Base-by-base conservation (phyloP, 1,140 invertebrate species). In the Hyposmocoma kahamanoa region DNA sequence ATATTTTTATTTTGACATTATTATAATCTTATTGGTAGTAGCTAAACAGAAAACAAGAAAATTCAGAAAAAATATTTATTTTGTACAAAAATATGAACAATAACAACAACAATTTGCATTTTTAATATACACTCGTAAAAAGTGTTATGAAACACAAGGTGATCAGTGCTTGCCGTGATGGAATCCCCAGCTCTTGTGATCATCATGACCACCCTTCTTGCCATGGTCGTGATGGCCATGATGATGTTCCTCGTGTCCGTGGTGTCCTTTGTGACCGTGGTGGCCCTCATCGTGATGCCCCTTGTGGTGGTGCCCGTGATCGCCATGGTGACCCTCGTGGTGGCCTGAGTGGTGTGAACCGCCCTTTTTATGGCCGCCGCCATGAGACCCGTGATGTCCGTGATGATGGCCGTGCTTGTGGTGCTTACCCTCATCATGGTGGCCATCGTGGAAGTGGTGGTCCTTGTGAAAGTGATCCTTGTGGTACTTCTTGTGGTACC, bases 381-480 rank as follows among this genome's bases (percentile, higher is more conserved):
- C 75, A 48, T 89, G 87, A 24, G 88, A 81, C 34, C 87, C 85
- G 57, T 90, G 90, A 46, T 89, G 82, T 52, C 80, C 80, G 51
- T 91, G 86, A 51, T 91, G 88, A 59, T 89, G 87, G 3, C 87
- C 88, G 48, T 89, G 84, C 63, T 91, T 91, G 59, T 90, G 86
- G 61, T 91, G 89, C 44, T 89, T 88, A 42, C 89, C 90, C 22
- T 81, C 85, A 53, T 90, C 82, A 67, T 90, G 90, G 64, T 90
- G 87, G 67, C 90, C 90, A 62, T 90, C 89, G 64, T 89, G 90
- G 86, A 90, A 91, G 70, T 92, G 89, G 45, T 91, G 91, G 49
- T 92, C 89, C 71, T 92, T 93, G 70, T 92, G 91, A 78, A 87
- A 92, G 66, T 92, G 91, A 68, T 93, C 91, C 52, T 91, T 67